Conservation (phyloP, 2,797 vertebrate species). For the Austrolebias charrua region DNA sequence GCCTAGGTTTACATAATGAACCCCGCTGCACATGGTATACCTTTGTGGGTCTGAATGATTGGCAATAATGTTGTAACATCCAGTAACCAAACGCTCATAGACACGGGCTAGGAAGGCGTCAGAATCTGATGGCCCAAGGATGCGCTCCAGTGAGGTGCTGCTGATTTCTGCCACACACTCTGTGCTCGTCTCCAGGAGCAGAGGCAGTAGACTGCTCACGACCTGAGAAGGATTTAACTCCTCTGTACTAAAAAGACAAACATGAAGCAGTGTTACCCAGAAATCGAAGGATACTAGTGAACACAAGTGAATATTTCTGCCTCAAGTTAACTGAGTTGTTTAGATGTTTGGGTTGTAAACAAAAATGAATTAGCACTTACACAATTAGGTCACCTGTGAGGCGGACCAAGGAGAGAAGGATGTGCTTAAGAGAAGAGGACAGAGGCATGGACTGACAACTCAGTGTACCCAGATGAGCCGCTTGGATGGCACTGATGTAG, state of each 20-base stretch:
- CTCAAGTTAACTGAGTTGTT: not conserved
- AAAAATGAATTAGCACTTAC: constrained; percentile 79
- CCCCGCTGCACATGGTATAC: constrained; percentile 62
- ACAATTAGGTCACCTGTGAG: constrained; percentile 95
- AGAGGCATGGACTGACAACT: constrained; percentile 93
- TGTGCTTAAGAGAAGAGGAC: constrained; percentile 94
- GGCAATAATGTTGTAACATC: constrained; percentile 96
- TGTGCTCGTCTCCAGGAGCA: constrained; percentile 93
- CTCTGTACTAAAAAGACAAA: constrained; percentile 82
- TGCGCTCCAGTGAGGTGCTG: constrained; percentile 92
- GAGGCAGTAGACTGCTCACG: constrained; percentile 88
- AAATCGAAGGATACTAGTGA: not conserved
- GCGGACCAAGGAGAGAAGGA: constrained; percentile 93
- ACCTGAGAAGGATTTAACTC: constrained; percentile 91
- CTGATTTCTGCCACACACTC: constrained; percentile 96
- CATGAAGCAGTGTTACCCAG: not conserved
- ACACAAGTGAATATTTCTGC: too few relatives aligned
- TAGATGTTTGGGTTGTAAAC: not conserved
- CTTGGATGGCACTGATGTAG: constrained; percentile 98
- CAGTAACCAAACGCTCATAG: constrained; percentile 92
- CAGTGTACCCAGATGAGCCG: constrained; percentile 92
- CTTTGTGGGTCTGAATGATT: constrained; percentile 93
- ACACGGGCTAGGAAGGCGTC: constrained; percentile 94
- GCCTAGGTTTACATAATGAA: constrained; percentile 1
- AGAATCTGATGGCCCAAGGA: constrained; percentile 93